Base-by-base conservation (phyloP, 2,797 vertebrate species). In the Telmatherina bonti region DNA sequence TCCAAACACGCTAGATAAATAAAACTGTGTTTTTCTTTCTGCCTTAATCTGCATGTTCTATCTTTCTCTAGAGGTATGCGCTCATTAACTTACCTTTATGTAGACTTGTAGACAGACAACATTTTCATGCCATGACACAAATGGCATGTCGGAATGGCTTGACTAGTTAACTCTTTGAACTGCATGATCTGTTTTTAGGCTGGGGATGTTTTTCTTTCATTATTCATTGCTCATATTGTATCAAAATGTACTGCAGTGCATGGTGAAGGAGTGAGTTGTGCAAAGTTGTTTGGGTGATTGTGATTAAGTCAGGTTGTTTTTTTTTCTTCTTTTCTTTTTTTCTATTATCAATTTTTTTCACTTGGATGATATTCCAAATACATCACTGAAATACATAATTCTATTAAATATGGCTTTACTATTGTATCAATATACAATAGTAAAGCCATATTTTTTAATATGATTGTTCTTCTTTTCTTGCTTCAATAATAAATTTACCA, bases 171-270 rank as follows among this genome's bases (percentile, higher is more conserved):
- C 35, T 31, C 10, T 66, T 43, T n/a, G 1, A 61, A 45, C 20
- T 20, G 26, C n/a, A 7, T 53, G 1, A 56, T 22, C 2, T 47
- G 38, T 20, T 29, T 56, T 4, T 15, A n/a, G 2, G 27, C 47
- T 55, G 27, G 22, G 5, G 36, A 74, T 45, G 60, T 13, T 64
- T 63, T 3, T 12, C 22, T n/a, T 36, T 26, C 31, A 61, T 68
- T 41, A 45, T 61, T 60, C n/a, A 63, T 62, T 10, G 8, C 0
- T 47, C 5, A 22, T 11, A 18, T 35, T 5, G 45, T 67, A n/a
- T 24, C 61, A 60, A 29, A 64, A 51, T 41, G 13, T 20, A 29
- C n/a, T 4, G 22, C 38, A 51, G 12, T 24, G 8, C 5, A 22
- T 38, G 49, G 36, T 41, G 1, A 41, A 41, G 13, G 13, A 41